Evolutionary conservation across 2,888 invertebrate genomes (phyloP).

Genomic region (Polyploca ridens): DNA sequence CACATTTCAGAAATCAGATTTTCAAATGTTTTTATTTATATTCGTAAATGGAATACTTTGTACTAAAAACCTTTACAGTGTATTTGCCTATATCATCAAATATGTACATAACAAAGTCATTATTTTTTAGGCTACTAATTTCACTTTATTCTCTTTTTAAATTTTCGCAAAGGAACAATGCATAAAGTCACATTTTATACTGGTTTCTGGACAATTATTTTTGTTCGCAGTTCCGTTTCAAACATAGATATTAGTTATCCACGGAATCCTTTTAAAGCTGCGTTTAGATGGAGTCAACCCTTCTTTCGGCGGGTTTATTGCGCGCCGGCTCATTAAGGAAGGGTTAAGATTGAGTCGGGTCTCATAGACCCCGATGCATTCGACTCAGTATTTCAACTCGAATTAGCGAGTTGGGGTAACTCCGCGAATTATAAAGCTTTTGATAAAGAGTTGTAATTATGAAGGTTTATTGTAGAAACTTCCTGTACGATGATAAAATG

Average conservation of each 20-base stretch:
- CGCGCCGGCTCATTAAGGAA: slow-evolving; percentile 58
- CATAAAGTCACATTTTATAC: no score
- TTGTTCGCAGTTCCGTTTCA: slow-evolving; percentile 10
- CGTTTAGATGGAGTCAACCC: slow-evolving; percentile 39
- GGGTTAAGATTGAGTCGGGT: slow-evolving; percentile 63
- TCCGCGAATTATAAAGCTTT: slow-evolving; percentile 56
- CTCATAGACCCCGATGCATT: slow-evolving; percentile 45
- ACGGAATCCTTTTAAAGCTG: slow-evolving; percentile 39
- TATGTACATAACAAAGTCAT: no score
- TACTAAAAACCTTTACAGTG: no score
- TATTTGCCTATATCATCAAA: no score
- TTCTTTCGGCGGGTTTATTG: slow-evolving; percentile 42
- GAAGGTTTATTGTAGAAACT: slow-evolving; percentile 19
- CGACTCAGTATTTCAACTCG: slow-evolving; percentile 61
- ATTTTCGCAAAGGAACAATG: no score
- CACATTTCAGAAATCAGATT: no score
- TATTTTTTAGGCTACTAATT: no score
- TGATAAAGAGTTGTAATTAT: slow-evolving; percentile 40
- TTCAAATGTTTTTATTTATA: no score
- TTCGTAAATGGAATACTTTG: no score
- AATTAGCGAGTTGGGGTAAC: slow-evolving; percentile 61
- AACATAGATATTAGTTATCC: slow-evolving; percentile 45
- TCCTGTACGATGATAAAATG: slow-evolving; percentile 10
- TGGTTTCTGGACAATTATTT: not conserved
- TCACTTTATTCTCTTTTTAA: no score